Base-by-base conservation (phyloP, 2,113 vertebrate species). In the Halcyon senegalensis region DNA sequence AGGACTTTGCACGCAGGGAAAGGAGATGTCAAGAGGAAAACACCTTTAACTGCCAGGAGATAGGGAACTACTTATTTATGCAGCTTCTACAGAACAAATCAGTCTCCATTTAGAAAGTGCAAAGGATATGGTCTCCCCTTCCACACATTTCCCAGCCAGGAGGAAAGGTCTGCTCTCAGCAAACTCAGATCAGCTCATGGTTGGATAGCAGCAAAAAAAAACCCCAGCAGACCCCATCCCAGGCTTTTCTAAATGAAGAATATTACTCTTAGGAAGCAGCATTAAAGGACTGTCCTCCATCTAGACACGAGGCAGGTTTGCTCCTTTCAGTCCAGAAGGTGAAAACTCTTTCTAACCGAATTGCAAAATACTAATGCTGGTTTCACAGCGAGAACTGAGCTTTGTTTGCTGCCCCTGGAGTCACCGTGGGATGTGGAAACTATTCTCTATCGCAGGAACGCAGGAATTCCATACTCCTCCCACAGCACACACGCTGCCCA, bases 391-490 rank as follows among this genome's bases (percentile, higher is more conserved):
- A 70, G 89, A 66, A 27, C 78, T 1, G 5, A 31, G 73, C 5
- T 21, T 58, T 50, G 73, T 59, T 76, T 92, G 89, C 74, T 93
- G 93, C 74, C 93, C 87, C 84, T 82, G 92, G 86, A 90, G 84
- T 84, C 76, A 51, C 3, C n/a, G 87, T 97, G 96, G 96, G 96
- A 94, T 80, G 96, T 77, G 93, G 89, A 91, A 96, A 93, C 63
- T 91, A 75, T 92, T 89, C 82, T 68, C 37, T 79, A 33, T 92
- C 4, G 1, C 60, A 78, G 87, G 87, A 63, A 46, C 0, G 46
- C 68, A 2, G 59, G 89, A 92, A 96, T 97, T 96, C 96, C 96
- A 83, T 23, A 30, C 92, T 94, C 96, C 95, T 97, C 96, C 96
- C 96, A 92, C 96, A 87, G 63, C 73, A 39, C 74, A 28, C 77